Evolutionary conservation across 2,113 vertebrate species (phyloP), one percentile per base, ranked within the genome.

Genomic region (Mus spicilegus): DNA sequence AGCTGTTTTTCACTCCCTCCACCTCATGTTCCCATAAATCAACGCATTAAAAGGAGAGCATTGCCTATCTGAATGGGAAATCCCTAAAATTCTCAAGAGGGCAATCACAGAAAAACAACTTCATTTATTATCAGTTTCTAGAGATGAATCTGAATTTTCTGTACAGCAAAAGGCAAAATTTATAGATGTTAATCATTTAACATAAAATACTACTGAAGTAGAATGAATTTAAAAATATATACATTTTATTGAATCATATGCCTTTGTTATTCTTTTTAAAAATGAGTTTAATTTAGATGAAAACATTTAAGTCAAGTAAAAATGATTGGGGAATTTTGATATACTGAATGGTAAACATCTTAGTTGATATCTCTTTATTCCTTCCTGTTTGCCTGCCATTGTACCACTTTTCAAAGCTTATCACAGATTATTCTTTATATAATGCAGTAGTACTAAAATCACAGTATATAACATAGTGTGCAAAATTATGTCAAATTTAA

Each of bases 11-110:
- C 98, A 98, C 97, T 98, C 96, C 97, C 91, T 98, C 97, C 98
- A 92, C 98, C 97, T 98, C 97, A 98, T 95, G 96, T 98, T 97
- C 93, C 98, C 98, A 99, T 99, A 99, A 98, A 99, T 99, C 99
- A 99, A 97, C 95, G 95, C 98, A 99, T 98, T 98, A 84, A 93
- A 96, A 93, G 95, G 63, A 91, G 14, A 89, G 86, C 89, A 22
- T 97, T 97, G 97, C 54, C 91, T 97, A 94, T 93, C 94, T 95
- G 94, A 96, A 98, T 87, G 97, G 89, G 42, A 56, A 94, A 97
- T 85, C 95, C 93, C 97, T 98, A 97, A 97, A 98, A 98, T 96
- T 96, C 97, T 98, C 91, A 95, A 36, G 95, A 97, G 82, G 95
- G 95, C 95, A 93, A 97, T 96, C 82, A 90, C 89, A 97, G 67